These are phyloP conservation scores for Bellardia pandia DNA, from an alignment of 2,888 invertebrate species.

Conservation along the genomic window DNA sequence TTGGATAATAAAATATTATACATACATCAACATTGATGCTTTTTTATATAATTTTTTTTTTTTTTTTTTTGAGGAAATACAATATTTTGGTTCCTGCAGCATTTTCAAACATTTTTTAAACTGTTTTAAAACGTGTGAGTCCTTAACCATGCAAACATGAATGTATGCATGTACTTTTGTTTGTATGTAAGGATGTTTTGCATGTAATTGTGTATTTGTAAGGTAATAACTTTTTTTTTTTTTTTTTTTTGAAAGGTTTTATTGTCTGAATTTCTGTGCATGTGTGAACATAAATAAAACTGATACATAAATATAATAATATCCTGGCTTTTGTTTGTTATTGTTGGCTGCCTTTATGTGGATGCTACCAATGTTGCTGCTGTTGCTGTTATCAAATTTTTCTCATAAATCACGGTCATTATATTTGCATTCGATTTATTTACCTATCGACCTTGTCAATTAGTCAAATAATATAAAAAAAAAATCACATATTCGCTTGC, in stretches of 20 bases:
- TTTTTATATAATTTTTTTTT: not conserved
- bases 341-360: not conserved
- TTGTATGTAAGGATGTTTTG: not conserved
- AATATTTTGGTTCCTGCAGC: slow-evolving; percentile 24
- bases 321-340: slow-evolving; percentile 42
- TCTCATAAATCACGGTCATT: slow-evolving; percentile 74
- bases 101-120: slow-evolving; percentile 14
- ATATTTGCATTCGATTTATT: slow-evolving; percentile 73
- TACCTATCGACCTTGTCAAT: slow-evolving; percentile 74
- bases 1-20: slow-evolving; percentile 37
- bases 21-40: slow-evolving; percentile 51
- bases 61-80: not conserved
- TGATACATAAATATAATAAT: slow-evolving; percentile 40
- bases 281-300: slow-evolving; percentile 69
- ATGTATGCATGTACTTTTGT: not conserved
- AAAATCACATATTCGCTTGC: not conserved
- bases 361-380: slow-evolving; percentile 15
- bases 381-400: slow-evolving; percentile 40
- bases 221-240: slow-evolving; percentile 39
- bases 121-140: not conserved
- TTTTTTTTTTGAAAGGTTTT: slow-evolving; percentile 26
- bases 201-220: slow-evolving; percentile 1
- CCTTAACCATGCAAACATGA: not conserved
- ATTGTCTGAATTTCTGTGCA: slow-evolving; percentile 45
- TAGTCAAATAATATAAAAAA: slow-evolving; percentile 66